Base-by-base conservation (phyloP, 2,888 invertebrate genomes). In the Pedicia rivosa region DNA sequence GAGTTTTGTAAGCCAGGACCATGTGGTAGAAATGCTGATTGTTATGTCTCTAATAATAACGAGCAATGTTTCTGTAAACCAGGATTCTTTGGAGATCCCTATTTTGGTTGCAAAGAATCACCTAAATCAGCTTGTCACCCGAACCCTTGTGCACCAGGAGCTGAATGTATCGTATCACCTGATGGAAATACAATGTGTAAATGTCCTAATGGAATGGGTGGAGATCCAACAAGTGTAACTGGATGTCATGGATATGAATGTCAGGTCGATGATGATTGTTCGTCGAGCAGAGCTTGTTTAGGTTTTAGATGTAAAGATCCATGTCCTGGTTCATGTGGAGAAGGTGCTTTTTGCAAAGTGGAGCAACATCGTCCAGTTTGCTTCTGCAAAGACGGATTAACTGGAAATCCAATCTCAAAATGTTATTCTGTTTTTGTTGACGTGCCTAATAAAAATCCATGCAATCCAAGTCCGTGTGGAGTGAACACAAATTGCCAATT, bases 181-280 rank as follows among this genome's bases (percentile, higher is more conserved):
- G 70, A 75, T 49, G 79, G 80, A 26, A 70, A 76, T 53, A 73
- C 77, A 2, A 60, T 76, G 43, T 87, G 86, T 49, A 65, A 67
- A 25, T 87, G 86, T 51, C 71, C 74, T 6, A 70, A 74, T 40
- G 83, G 84, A 15, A 72, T 78, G 48, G 71, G 74, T 17, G 84
- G 84, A 13, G 78, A 84, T 57, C 81, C 86, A 15, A 74, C 74
- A 17, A 74, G 78, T 40, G 51, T 66, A 3, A 63, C 64, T 32
- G 83, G 83, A 5, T 84, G 84, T 48, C 73, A 74, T 45, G 74
- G 78, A n/a, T 74, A 76, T 42, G 82, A 84, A 62, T 87, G 87
- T 56, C 74, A 76, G 50, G 68, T 75, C 15, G 82, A 88, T 51
- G 74, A 76, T 37, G 84, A 86, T 53, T 88, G 88, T 53, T 64